phyloP scores from a whole-genome alignment of 2,113 vertebrate species.

The Etia nguti region DNA sequence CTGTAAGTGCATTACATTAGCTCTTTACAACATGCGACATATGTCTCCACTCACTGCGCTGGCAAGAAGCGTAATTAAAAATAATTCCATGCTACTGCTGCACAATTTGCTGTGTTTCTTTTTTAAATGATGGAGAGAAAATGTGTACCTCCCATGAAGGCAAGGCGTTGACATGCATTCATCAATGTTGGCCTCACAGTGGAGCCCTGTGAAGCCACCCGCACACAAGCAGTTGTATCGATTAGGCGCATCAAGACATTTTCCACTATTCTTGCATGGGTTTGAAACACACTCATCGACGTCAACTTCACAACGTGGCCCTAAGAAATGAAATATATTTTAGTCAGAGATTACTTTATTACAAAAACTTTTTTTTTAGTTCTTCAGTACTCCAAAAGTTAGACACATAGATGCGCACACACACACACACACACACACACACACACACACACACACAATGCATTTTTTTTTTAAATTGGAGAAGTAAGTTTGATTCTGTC shows the following conservation, averaged over 20 bases:
- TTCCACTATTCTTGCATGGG: slow-evolving; percentile 75
- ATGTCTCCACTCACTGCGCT: slow-evolving; percentile 24
- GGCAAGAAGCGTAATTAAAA: slow-evolving; percentile 68
- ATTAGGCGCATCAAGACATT: slow-evolving; percentile 66
- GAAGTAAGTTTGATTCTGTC: not conserved
- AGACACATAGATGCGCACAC: not conserved
- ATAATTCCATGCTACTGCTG: slow-evolving; percentile 53
- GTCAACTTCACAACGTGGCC: slow-evolving; percentile 70
- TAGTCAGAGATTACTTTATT: not conserved
- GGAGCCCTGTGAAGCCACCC: slow-evolving; percentile 68
- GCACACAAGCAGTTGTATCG: slow-evolving; percentile 74
- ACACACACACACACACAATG: not conserved
- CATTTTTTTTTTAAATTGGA: not conserved
- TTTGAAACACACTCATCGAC: slow-evolving; percentile 73
- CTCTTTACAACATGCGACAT: slow-evolving; percentile 55
- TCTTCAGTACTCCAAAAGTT: not conserved
- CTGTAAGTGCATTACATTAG: slow-evolving; percentile 61
- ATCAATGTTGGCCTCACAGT: slow-evolving; percentile 75
- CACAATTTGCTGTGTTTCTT: slow-evolving; percentile 20
- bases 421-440: not conserved
- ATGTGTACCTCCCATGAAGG: slow-evolving; percentile 78
- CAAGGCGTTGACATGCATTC: slow-evolving; percentile 79
- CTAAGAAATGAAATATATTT: slow-evolving; percentile 55
- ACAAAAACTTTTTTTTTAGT: not conserved
- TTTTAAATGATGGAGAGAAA: slow-evolving; percentile 5